Base-by-base conservation (phyloP, 2,888 invertebrate species). In the Mesorhabditis belari region DNA sequence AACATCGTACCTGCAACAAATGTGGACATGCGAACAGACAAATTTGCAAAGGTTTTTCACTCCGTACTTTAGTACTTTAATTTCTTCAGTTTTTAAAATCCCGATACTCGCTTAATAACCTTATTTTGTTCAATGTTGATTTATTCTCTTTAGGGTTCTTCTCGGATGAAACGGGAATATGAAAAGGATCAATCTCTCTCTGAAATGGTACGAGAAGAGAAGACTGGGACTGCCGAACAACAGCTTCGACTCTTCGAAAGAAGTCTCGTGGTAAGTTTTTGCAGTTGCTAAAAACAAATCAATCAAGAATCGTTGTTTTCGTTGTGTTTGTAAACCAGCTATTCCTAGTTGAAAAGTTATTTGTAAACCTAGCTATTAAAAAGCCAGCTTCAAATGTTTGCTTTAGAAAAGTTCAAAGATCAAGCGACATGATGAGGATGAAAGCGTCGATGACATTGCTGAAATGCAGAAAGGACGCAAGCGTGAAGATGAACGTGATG, bases 171-270 rank as follows among this genome's bases (percentile, higher is more conserved):
- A 23, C 56, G 63, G 28, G 75, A 76, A 52, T 76, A 70, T 55
- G 71, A 67, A 19, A 69, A 69, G 57, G 59, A 62, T 17, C 70
- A 72, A 52, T 67, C 69, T 44, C 50, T 79, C 28, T 62, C 69
- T 6, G 67, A 78, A 25, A 71, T 79, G 84, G 83, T 86, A 64
- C 82, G 84, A 66, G 81, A 90, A 88, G 85, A 93, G 88, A 85
- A 84, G 69, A 88, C 88, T 81, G 88, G 87, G 28, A 88, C 88
- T 12, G 88, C 88, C 5, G 87, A 88, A 66, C 89, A 92, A 76
- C 87, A 90, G 76, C 89, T 93, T 80, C 87, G 87, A 55, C 87
- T 90, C 81, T 89, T 92, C 81, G 86, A 67, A 25, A 62, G 67
- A 6, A 66, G 74, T 9, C 61, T 71, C 6, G 71, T 75, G 65